phyloP scores from a whole-genome alignment of 2,888 invertebrate species.

The Sesia bembeciformis region DNA sequence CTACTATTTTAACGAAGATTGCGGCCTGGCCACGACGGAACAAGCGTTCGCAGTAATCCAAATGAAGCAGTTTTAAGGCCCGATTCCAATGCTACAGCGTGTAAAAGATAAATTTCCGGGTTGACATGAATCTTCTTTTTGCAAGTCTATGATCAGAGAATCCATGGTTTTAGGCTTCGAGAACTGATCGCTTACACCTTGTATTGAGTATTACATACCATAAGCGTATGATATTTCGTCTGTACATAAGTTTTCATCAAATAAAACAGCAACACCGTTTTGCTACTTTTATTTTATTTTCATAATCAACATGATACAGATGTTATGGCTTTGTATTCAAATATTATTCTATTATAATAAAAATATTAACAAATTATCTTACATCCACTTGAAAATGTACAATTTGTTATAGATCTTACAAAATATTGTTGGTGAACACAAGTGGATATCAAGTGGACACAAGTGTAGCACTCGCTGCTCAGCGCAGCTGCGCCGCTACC shows the following conservation, averaged over 20 bases:
- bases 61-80: too few relatives aligned
- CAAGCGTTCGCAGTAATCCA: too few relatives aligned
- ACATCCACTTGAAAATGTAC: slow-evolving; percentile 73
- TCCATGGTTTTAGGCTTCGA: too few relatives aligned
- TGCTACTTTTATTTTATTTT: slow-evolving; percentile 64
- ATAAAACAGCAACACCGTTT: slow-evolving; percentile 29
- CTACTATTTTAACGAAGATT: too few relatives aligned
- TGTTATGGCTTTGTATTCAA: slow-evolving; percentile 73
- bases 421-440: slow-evolving; percentile 51
- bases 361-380: slow-evolving; percentile 75
- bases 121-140: too few relatives aligned
- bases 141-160: too few relatives aligned
- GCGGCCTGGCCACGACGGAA: too few relatives aligned
- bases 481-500: background rate
- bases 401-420: slow-evolving; percentile 67
- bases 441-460: slow-evolving; percentile 21
- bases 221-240: too few relatives aligned
- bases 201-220: too few relatives aligned
- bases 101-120: too few relatives aligned
- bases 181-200: too few relatives aligned
- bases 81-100: too few relatives aligned
- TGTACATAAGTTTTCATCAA: background rate
- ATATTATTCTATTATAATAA: slow-evolving; percentile 69
- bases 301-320: slow-evolving; percentile 72
- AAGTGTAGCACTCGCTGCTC: background rate